These are phyloP conservation scores for Aurelia aurita DNA, from an alignment of 30 jellyfish, hydroid and myxozoan genomes.

Conservation along the genomic window DNA sequence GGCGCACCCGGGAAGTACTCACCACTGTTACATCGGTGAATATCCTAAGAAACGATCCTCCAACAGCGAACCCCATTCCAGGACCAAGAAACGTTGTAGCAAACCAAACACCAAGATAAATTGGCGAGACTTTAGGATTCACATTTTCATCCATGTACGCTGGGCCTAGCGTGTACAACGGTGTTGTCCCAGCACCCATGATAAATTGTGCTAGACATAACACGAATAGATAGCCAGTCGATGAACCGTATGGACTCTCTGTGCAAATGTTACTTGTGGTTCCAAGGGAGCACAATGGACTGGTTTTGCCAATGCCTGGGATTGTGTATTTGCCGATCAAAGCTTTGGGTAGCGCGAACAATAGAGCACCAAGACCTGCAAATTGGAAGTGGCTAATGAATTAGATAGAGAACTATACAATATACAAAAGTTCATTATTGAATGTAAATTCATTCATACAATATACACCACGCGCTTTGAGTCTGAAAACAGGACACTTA, in stretches of 20 bases:
- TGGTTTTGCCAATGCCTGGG: conserved; percentile 21
- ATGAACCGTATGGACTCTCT: conserved; percentile 8
- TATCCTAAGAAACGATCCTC: conserved; percentile 73
- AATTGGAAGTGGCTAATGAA: neutral
- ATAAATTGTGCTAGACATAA: conserved; percentile 77
- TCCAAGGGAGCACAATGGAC: conserved; percentile 27
- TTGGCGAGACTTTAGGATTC: conserved; percentile 87
- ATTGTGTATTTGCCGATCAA: conserved; percentile 76
- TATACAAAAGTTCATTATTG: too few relatives aligned
- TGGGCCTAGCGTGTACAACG: conserved; percentile 91
- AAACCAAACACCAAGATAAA: conserved; percentile 90
- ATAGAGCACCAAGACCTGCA: conserved; percentile 89
- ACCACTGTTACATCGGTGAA: conserved; percentile 65
- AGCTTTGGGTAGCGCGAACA: conserved; percentile 85
- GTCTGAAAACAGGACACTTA: too few relatives aligned
- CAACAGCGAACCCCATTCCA: conserved; percentile 83
- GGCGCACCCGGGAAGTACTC: too few relatives aligned
- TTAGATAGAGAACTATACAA: too few relatives aligned
- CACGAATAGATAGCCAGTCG: conserved; percentile 25
- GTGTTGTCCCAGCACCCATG: conserved; percentile 97
- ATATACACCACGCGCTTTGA: too few relatives aligned
- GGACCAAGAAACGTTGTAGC: conserved; percentile 95
- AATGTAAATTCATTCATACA: too few relatives aligned
- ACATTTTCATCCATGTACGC: conserved; percentile 93
- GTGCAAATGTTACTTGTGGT: conserved; percentile 13